A percentile compares a stretch with the other conserved stretches of the same genome.
Conservation (phyloP, 2,888 invertebrate genomes). For the Ligdia adustata region DNA sequence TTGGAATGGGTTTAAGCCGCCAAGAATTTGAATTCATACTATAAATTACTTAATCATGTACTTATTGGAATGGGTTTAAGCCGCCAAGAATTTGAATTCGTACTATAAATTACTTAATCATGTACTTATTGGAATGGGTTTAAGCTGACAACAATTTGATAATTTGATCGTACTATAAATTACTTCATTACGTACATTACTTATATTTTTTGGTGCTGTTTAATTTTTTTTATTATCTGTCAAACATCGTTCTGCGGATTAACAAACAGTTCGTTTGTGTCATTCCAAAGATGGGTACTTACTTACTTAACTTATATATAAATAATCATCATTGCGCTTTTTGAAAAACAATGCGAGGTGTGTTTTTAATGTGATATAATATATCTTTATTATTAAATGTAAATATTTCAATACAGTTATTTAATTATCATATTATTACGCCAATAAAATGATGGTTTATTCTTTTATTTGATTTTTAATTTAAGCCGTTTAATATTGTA, state of each 20-base stretch:
- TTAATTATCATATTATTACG: constrained; percentile 63
- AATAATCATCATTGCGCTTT: constrained; percentile 53
- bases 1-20: no score
- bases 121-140: no score
- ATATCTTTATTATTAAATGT: constrained; percentile 74
- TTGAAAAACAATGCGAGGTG: constrained; percentile 66
- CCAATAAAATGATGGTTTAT: constrained; percentile 79
- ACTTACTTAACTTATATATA: constrained; percentile 25
- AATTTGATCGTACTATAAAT: no score
- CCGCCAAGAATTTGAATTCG: no score
- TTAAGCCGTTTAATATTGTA: no score
- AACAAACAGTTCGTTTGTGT: constrained; percentile 27
- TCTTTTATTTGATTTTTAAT: constrained; percentile 66
- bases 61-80: no score
- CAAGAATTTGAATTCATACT: no score
- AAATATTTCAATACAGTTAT: constrained; percentile 75
- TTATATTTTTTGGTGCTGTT: constrained; percentile 12
- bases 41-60: no score
- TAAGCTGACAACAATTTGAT: no score
- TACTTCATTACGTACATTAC: no score
- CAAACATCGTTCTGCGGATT: constrained; percentile 10
- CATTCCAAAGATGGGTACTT: constrained; percentile 42
- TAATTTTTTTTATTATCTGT: not conserved
- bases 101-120: no score
- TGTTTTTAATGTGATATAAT: constrained; percentile 74